phyloP scores from a whole-genome alignment of 2,113 vertebrate species.

The Ptychochromis oligacanthus region DNA sequence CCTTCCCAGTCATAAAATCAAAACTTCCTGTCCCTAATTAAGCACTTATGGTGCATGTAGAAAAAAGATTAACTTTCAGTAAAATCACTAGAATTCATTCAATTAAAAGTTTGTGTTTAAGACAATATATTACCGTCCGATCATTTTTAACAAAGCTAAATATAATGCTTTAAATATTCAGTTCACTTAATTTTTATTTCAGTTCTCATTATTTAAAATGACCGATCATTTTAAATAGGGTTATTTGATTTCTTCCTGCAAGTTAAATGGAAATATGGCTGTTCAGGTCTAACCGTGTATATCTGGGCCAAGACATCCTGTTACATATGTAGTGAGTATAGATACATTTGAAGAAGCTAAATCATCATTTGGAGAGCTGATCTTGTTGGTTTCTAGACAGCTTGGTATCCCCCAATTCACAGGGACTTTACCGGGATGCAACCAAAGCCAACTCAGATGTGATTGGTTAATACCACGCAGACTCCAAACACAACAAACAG shows the following conservation, averaged over 20 bases:
- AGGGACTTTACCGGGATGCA: not conserved
- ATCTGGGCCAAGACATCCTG: not conserved
- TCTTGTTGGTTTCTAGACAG: not conserved
- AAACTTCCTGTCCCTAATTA: not conserved
- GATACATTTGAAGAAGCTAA: not conserved
- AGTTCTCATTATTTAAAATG: not conserved
- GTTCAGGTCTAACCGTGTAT: not conserved
- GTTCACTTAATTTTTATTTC: not conserved
- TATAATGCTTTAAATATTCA: not conserved
- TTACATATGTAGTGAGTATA: not conserved
- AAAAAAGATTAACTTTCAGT: not conserved
- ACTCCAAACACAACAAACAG: not conserved
- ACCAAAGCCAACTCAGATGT: not conserved
- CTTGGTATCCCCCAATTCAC: not conserved
- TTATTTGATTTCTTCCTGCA: not conserved
- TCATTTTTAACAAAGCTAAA: not conserved
- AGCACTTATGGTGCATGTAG: not conserved
- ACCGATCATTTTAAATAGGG: not conserved
- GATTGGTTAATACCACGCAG: not conserved
- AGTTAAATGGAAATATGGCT: not conserved
- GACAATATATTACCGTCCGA: not conserved
- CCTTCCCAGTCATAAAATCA: slow-evolving; percentile 37
- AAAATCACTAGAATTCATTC: not conserved
- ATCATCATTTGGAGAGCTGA: not conserved
- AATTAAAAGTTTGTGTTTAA: not conserved